Base-by-base conservation (phyloP, 2,888 invertebrate species). In the Anodontia alba region DNA sequence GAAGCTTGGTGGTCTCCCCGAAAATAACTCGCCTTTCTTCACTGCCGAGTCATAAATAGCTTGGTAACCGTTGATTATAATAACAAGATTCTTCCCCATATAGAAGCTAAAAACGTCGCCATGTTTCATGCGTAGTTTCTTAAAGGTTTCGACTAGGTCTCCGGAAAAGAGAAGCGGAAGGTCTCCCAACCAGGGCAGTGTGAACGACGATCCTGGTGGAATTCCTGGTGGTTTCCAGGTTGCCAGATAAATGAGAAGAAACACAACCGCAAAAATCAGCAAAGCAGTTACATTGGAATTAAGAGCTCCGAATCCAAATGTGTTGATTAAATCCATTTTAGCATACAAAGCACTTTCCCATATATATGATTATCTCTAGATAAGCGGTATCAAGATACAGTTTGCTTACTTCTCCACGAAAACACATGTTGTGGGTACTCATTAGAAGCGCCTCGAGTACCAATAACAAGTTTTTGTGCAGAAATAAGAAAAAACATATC, bases 71-170 rank as follows among this genome's bases (percentile, higher is more conserved):
- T 77, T 81, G 15, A 81, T 49, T 26, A 81, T 69, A 38, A 77
- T 69, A 15, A 69, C 26, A 23, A 73, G 62, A 68, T 76, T 20
- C 33, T 57, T 73, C 1, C 73, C 66, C 23, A 76, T 33, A 33
- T 77, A 77, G 1, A 81, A n/a, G 23, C 80, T 72, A 62, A 80
- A 80, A 31, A 80, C 72, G 38, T 80, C 76, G 10, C 80, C 80
- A 43, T 76, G 71, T 17, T 66, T 67, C n/a, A 26, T 29, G 20
- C 80, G 62, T 12, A 80, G 54, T 26, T 66, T 51, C 15, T 31
- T 26, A 15, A 72, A 76, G 0, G 36, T 38, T 38, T 31, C 26
- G 5, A 70, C 26, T 20, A 71, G 46, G 46, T 80, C 68, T 10
- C 70, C 26, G 12, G 57, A 36, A 49, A 67, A 54, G 20, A 75